These are phyloP conservation scores for Phalloptychus januarius DNA, from an alignment of 2,797 vertebrate species.

Conservation along the genomic window DNA sequence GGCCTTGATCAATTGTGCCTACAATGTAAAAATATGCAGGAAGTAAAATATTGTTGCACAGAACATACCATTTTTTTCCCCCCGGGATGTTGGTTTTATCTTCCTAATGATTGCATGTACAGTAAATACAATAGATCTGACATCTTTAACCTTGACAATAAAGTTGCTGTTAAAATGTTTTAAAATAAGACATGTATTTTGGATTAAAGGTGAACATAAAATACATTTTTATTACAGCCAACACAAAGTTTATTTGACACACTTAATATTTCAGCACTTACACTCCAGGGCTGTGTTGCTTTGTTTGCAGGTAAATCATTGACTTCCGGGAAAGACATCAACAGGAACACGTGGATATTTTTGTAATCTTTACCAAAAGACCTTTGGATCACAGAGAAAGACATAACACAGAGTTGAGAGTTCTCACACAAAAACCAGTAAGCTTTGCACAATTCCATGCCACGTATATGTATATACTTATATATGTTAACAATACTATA, in stretches of 20 bases:
- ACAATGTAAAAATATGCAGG: slow-evolving; percentile 7
- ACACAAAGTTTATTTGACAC: background rate
- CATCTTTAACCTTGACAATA: background rate
- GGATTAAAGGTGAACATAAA: background rate
- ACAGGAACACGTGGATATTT: slow-evolving; percentile 85
- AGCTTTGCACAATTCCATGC: background rate
- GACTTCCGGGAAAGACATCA: slow-evolving; percentile 63
- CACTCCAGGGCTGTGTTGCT: slow-evolving; percentile 19
- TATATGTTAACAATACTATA: background rate
- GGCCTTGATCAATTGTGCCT: slow-evolving; percentile 69
- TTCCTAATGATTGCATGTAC: background rate
- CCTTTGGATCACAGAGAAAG: slow-evolving; percentile 56
- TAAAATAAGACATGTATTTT: background rate
- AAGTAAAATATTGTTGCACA: background rate
- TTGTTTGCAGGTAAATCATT: slow-evolving; percentile 5
- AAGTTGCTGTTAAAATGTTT: background rate
- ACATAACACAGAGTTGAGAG: background rate
- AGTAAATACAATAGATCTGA: background rate
- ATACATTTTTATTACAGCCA: background rate
- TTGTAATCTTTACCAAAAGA: slow-evolving; percentile 75
- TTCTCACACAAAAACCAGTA: background rate
- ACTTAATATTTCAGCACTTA: slow-evolving; percentile 19
- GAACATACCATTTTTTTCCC: background rate
- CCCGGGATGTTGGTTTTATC: background rate
- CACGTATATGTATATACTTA: background rate